Percentiles rank a stretch among this genome's conserved stretches.
Conservation (phyloP, 1,140 invertebrate genomes). For the Tenebrio molitor region DNA sequence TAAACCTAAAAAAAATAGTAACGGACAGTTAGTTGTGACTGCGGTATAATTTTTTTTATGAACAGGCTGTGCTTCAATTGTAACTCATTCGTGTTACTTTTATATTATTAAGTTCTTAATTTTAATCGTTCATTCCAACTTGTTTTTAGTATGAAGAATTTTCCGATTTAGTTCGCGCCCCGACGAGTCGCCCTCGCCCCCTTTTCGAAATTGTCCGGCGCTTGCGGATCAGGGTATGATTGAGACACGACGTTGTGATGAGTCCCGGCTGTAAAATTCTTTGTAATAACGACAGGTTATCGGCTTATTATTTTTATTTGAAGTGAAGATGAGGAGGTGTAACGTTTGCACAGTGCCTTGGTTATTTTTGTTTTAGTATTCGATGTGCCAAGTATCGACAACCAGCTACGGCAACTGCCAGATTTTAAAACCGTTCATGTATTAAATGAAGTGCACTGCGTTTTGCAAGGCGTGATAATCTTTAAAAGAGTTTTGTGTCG, state of each 20-base stretch:
- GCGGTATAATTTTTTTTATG: conserved; percentile 54
- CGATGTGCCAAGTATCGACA: conserved; percentile 59
- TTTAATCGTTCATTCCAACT: conserved; percentile 60
- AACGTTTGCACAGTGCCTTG: conserved; percentile 58
- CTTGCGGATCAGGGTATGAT: neutral
- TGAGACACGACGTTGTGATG: conserved; percentile 20
- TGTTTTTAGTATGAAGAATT: conserved; percentile 51
- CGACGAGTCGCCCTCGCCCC: neutral
- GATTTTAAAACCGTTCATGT: conserved; percentile 52
- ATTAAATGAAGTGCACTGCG: conserved; percentile 49
- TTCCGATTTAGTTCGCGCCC: conserved; percentile 14
- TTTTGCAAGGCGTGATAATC: conserved; percentile 34
- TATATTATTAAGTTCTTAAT: conserved; percentile 55
- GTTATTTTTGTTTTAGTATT: conserved; percentile 57
- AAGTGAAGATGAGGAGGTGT: conserved; percentile 38
- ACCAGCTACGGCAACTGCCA: conserved; percentile 63
- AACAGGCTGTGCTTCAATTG: conserved; percentile 61
- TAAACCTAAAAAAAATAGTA: conserved; percentile 25
- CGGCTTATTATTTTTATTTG: conserved; percentile 48
- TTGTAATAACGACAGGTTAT: conserved; percentile 45
- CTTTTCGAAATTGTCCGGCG: neutral
- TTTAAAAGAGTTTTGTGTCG: conserved; percentile 19
- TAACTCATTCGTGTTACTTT: conserved; percentile 51
- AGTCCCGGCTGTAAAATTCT: conserved; percentile 33
- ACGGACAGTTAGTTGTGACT: conserved; percentile 53